Conservation (phyloP, 2,888 invertebrate species). For the Andrena minutula region DNA sequence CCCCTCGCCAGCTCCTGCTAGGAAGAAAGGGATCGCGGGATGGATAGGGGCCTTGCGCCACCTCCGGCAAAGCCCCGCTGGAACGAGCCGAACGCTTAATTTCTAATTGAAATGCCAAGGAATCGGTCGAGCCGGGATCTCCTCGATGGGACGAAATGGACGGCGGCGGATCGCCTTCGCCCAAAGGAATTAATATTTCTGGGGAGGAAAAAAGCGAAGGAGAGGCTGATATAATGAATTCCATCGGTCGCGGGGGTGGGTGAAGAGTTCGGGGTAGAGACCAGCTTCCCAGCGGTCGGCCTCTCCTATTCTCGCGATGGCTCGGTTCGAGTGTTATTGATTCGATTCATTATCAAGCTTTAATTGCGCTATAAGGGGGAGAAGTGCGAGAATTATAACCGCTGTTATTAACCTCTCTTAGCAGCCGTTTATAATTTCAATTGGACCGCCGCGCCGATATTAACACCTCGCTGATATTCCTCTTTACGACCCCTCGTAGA, state of each 20-base stretch:
- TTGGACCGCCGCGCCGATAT: conserved; percentile 35
- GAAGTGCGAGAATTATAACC: conserved; percentile 41
- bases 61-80: conserved; percentile 17
- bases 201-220: neutral
- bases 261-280: neutral
- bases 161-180: conserved; percentile 8
- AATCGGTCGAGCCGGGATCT: conserved; percentile 47
- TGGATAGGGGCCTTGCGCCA: conserved; percentile 24
- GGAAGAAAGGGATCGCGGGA: conserved; percentile 42
- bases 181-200: conserved; percentile 67
- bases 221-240: conserved; percentile 30
- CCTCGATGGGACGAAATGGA: conserved; percentile 42
- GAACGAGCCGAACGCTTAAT: conserved; percentile 60
- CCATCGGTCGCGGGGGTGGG: neutral
- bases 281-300: neutral
- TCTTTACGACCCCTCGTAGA: conserved; percentile 10
- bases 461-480: conserved; percentile 32
- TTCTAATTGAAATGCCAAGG: conserved; percentile 72
- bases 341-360: conserved; percentile 55
- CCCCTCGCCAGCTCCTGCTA: conserved; percentile 40
- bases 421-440: conserved; percentile 52
- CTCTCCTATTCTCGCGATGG: neutral
- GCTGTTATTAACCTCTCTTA: conserved; percentile 52
- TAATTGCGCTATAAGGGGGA: conserved; percentile 42
- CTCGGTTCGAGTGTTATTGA: conserved; percentile 29